phyloP scores from a whole-genome alignment of 1,140 invertebrate genomes.

The Orchesella cincta region DNA sequence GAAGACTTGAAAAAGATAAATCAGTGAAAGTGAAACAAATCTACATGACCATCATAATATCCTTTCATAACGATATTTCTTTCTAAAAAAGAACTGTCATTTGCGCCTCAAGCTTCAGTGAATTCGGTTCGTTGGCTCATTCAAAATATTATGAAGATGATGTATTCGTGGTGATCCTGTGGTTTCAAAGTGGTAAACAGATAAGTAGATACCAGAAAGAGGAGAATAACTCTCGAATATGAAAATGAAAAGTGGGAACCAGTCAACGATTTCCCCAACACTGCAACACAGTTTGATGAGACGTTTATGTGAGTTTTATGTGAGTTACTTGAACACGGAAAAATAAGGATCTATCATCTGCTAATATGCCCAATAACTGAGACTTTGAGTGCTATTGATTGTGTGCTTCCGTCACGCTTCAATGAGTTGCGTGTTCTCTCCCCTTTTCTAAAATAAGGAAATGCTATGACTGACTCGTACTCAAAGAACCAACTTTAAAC shows the following conservation, averaged over 20 bases:
- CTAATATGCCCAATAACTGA: background rate
- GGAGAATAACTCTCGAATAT: background rate
- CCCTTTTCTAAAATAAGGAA: no score
- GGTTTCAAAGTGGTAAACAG: background rate
- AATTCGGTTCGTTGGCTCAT: constrained; percentile 26
- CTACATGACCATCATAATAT: constrained; percentile 4
- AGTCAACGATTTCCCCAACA: constrained; percentile 3
- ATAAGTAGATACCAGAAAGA: background rate
- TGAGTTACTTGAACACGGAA: constrained; percentile 8
- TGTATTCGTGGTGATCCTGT: background rate
- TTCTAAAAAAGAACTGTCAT: constrained; percentile 7
- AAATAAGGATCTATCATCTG: background rate
- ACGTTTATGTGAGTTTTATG: constrained; percentile 18
- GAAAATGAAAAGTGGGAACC: constrained; percentile 26
- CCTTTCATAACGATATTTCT: background rate
- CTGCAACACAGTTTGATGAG: background rate
- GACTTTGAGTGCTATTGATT: constrained; percentile 17
- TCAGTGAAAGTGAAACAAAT: constrained; percentile 24
- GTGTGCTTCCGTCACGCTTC: constrained; percentile 11
- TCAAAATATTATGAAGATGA: constrained; percentile 17
- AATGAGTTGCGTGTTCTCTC: background rate
- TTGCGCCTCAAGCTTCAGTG: background rate
- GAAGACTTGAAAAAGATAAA: constrained; percentile 18
- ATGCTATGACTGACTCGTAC: no score
- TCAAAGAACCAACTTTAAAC: no score